Conservation (phyloP, 2,888 invertebrate genomes). For the Hirtodrosophila cameraria region DNA sequence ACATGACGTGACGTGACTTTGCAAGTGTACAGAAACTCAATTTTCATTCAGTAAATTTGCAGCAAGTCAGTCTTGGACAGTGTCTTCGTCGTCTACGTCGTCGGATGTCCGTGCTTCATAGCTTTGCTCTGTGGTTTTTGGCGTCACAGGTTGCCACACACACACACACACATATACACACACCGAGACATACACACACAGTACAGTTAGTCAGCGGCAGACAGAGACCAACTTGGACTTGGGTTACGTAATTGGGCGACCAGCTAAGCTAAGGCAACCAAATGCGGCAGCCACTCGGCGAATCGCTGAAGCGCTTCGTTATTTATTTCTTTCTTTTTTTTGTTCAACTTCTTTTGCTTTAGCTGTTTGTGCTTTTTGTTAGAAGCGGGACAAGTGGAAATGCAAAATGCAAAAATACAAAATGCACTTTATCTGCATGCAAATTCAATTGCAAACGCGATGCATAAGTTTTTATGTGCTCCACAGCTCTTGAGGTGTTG, state of each 20-base stretch:
- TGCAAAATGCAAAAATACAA: slow-evolving; percentile 22
- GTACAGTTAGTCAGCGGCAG: slow-evolving; percentile 53
- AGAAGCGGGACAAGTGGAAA: slow-evolving; percentile 40
- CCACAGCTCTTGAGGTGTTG: slow-evolving; percentile 39
- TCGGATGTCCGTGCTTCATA: slow-evolving; percentile 62
- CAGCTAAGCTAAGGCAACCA: slow-evolving; percentile 54
- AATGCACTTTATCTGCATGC: slow-evolving; percentile 31
- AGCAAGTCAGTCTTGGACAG: slow-evolving; percentile 32
- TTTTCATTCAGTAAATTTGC: slow-evolving; percentile 61
- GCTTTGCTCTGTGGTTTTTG: slow-evolving; percentile 33
- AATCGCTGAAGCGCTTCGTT: slow-evolving; percentile 69
- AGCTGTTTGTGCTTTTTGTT: slow-evolving; percentile 20
- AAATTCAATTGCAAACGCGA: slow-evolving; percentile 18
- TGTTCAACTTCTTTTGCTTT: background rate
- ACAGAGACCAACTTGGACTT: slow-evolving; percentile 64
- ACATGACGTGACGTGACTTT: no score
- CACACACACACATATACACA: slow-evolving; percentile 23
- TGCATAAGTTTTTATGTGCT: slow-evolving; percentile 5
- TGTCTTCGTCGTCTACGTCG: slow-evolving; percentile 16
- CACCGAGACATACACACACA: slow-evolving; percentile 27
- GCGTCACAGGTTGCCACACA: slow-evolving; percentile 63
- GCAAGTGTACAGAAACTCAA: slow-evolving; percentile 18
- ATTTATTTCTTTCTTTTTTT: slow-evolving; percentile 25
- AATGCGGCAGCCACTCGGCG: slow-evolving; percentile 59
- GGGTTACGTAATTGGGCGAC: slow-evolving; percentile 74